Percentiles rank a stretch among this genome's conserved stretches.
These are phyloP conservation scores for Bombus pyrosoma DNA, from an alignment of 1,140 invertebrate genomes.

Conservation along the genomic window DNA sequence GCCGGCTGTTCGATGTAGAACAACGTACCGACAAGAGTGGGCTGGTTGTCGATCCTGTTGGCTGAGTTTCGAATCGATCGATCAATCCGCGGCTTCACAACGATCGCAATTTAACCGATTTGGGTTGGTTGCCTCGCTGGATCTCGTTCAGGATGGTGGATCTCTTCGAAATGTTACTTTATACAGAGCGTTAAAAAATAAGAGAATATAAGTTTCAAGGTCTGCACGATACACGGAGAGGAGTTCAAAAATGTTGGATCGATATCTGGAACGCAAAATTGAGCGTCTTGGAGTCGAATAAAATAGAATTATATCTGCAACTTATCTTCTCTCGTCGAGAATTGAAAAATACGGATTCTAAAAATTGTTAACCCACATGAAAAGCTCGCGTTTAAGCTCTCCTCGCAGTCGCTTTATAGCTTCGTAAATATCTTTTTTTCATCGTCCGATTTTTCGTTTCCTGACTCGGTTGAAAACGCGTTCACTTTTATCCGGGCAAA, in stretches of 20 bases:
- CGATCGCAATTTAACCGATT: constrained; percentile 39
- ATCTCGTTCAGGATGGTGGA: not conserved
- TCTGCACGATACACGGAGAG: too few species aligned
- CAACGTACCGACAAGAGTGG: constrained; percentile 55
- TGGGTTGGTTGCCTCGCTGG: not conserved
- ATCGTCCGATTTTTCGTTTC: not conserved
- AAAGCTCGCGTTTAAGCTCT: too few species aligned
- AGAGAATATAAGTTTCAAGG: not conserved
- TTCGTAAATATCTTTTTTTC: too few species aligned
- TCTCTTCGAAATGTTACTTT: not conserved
- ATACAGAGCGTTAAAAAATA: not conserved
- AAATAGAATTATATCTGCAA: too few species aligned
- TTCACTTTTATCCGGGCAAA: not conserved
- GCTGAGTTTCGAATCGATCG: constrained; percentile 32
- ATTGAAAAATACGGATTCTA: not conserved
- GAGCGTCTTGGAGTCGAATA: too few species aligned
- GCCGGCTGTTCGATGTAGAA: constrained; percentile 50
- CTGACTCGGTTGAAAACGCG: not conserved
- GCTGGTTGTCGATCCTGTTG: constrained; percentile 27
- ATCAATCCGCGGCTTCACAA: constrained; percentile 7
- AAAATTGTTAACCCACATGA: too few species aligned
- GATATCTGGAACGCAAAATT: too few species aligned
- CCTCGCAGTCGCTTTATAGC: too few species aligned
- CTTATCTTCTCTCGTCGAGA: not conserved
- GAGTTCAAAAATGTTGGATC: too few species aligned